phyloP scores from a whole-genome alignment of 2,888 invertebrate genomes.

The Macrosiphum euphorbiae region DNA sequence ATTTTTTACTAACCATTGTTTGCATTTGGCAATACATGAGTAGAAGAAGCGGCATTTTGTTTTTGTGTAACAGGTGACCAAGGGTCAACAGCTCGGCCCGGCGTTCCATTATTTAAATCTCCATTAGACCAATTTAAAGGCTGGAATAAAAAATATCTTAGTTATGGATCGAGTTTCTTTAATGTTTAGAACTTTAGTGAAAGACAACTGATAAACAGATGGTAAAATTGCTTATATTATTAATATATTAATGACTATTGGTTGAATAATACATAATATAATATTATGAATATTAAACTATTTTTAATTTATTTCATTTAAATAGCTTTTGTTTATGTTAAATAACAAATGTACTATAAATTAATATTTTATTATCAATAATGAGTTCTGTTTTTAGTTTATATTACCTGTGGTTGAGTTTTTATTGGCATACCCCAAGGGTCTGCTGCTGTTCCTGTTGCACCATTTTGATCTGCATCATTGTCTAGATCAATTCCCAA shows the following conservation, averaged over 20 bases:
- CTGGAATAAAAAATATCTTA: conserved; percentile 17
- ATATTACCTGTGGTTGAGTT: conserved; percentile 40
- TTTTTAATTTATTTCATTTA: background rate
- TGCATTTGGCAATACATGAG: conserved; percentile 26
- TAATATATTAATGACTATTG: background rate
- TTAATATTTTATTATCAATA: background rate
- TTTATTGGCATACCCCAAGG: conserved; percentile 80
- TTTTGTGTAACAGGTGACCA: conserved; percentile 68
- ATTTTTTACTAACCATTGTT: conserved; percentile 43
- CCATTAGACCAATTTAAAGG: conserved; percentile 63
- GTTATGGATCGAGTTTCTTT: background rate
- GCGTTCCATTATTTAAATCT: conserved; percentile 49
- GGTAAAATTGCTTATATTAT: background rate
- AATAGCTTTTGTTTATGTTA: background rate
- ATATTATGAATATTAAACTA: background rate
- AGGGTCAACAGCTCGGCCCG: conserved; percentile 68
- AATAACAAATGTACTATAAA: background rate
- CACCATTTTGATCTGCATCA: conserved; percentile 71
- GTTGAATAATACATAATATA: background rate
- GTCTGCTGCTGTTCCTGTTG: conserved; percentile 74
- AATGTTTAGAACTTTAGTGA: background rate
- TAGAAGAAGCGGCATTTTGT: conserved; percentile 20
- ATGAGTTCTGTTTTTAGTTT: background rate
- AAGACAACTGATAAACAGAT: background rate
- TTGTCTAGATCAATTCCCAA: conserved; percentile 78